Evolutionary conservation across 2,797 vertebrate species (phyloP).

Genomic region (Hapalemur alaotrensis): DNA sequence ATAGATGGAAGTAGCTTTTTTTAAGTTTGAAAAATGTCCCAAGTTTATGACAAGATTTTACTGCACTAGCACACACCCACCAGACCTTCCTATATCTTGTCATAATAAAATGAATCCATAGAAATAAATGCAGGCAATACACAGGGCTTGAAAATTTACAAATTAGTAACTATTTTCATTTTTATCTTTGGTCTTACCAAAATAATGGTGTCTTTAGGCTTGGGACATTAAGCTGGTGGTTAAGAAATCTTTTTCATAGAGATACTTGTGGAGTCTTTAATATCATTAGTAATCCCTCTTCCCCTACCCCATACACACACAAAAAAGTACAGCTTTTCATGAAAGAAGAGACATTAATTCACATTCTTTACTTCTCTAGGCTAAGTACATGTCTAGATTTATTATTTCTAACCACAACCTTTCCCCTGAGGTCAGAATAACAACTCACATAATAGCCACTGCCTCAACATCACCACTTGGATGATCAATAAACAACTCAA

Average conservation of each 20-base stretch:
- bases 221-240: not conserved
- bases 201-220: constrained; percentile 1
- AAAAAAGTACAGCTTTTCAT: not conserved
- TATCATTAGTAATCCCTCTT: not conserved
- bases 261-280: not conserved
- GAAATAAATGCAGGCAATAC: not conserved
- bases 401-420: not conserved
- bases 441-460: not conserved
- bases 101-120: not conserved
- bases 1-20: not conserved
- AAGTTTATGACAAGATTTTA: not conserved
- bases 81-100: not conserved
- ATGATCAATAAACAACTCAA: not conserved
- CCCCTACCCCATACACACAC: too few relatives aligned
- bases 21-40: not conserved
- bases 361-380: not conserved
- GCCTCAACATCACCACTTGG: not conserved
- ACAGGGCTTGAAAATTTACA: not conserved
- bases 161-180: not conserved
- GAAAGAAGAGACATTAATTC: not conserved
- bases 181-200: not conserved
- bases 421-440: not conserved
- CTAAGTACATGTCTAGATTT: not conserved
- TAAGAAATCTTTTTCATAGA: constrained; percentile 1
- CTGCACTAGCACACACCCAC: not conserved